Evolutionary conservation across 2,797 vertebrate genomes (phyloP).

Genomic region (Anniella stebbinsi): DNA sequence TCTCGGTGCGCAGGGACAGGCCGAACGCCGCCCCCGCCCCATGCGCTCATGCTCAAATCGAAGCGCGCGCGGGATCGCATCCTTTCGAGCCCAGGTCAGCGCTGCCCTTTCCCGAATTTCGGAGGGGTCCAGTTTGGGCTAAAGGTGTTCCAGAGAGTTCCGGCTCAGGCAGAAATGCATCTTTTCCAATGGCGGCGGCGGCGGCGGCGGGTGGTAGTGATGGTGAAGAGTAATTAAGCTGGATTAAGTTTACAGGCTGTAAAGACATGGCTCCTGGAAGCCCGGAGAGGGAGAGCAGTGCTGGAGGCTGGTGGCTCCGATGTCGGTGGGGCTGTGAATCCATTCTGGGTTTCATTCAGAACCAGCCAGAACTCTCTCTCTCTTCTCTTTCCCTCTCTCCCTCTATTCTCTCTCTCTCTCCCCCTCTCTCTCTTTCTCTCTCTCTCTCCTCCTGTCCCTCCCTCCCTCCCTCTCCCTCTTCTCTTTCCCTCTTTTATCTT

Average conservation of each 20-base stretch:
- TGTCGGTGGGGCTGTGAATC: too few relatives aligned
- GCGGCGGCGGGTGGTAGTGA: not conserved
- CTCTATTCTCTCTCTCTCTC: too few relatives aligned
- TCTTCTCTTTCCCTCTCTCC: too few relatives aligned
- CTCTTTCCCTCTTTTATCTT: too few relatives aligned
- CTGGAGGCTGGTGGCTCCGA: not conserved
- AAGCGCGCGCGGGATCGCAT: constrained; percentile 33
- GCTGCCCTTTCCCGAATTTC: not conserved
- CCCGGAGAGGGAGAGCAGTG: not conserved
- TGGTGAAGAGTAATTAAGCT: not conserved
- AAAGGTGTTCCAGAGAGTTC: not conserved
- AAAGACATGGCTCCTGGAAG: not conserved
- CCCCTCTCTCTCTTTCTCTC: too few relatives aligned
- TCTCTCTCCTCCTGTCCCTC: too few relatives aligned
- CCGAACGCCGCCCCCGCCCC: too few relatives aligned
- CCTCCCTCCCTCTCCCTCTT: too few relatives aligned
- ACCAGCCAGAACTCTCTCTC: too few relatives aligned
- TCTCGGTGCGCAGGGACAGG: too few relatives aligned
- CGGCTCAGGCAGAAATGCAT: not conserved
- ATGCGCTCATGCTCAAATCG: too few relatives aligned
- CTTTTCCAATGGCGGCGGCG: not conserved
- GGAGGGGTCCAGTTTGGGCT: not conserved
- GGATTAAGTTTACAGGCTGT: not conserved
- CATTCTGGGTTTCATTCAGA: too few relatives aligned
- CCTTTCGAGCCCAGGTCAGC: not conserved